Base-by-base conservation (phyloP, 2,113 vertebrate genomes). In the Petroica traversi region DNA sequence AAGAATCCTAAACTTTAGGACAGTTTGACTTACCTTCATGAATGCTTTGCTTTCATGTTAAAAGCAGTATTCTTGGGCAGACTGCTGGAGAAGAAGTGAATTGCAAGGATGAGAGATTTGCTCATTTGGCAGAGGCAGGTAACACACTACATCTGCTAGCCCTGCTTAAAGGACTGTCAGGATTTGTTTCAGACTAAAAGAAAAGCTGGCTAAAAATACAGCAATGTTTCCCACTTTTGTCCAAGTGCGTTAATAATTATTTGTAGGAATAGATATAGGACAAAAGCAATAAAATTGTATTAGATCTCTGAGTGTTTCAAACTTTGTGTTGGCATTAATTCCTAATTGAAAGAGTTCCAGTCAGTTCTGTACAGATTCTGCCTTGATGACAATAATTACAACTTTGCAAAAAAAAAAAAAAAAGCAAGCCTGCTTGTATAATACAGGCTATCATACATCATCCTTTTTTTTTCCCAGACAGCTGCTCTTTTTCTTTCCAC, bases 351-450 rank as follows among this genome's bases (percentile, higher is more conserved):
- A 93, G 54, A 58, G 66, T 73, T 95, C 84, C 93, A 93, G 91
- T 87, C 83, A 78, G 68, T 81, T 93, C 86, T 74, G 76, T 75
- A 68, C 73, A 86, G 89, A 89, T 81, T 89, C 80, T 93, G 79
- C 80, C 72, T 91, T 84, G 83, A 95, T 78, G 31, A 93, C 28
- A 92, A 84, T 92, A 94, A 95, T 93, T 94, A 95, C 80, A 80
- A 94, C 59, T 67, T 86, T 4, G 8, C 57, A 14, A 25, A 33
- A 31, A 45, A 26, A 22, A 54, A 71, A 11, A 51, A 68, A 86
- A 86, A 91, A 87, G n/a, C n/a, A 92, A 58, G 58, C 49, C 72
- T 80, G 71, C 82, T 85, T 94, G 55, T 94, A 46, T 90, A 95
- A 93, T 82, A 38, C 58, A 69, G 38, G 41, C 63, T 94, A 86